Evolutionary conservation across 2,797 vertebrate species (phyloP), one percentile per base, ranked within the genome.

Genomic region (Cuculus canorus): DNA sequence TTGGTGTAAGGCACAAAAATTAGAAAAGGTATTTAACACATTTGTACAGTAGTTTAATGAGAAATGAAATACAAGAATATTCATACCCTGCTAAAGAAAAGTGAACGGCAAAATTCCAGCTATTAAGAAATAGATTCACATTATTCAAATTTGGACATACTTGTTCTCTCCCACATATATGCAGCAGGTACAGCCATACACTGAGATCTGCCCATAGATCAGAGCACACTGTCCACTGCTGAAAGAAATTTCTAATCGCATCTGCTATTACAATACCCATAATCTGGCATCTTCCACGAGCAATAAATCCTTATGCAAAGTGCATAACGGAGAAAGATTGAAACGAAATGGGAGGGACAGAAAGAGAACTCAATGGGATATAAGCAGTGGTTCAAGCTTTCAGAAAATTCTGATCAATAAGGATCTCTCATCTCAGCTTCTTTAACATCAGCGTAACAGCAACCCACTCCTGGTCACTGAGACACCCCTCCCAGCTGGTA

Each of bases 301-400:
- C 71, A 59, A 89, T 73, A 69, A 48, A 82, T 77, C 52, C 60
- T 53, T 24, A 59, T 33, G 30, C n/a, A 93, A 76, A 86, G 5
- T 93, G 52, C 50, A n/a, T 54, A 86, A 76, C 1, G 1, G 22
- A 50, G 32, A 54, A 88, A 80, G 27, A 65, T 1, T 37, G 68
- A 47, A 54, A 41, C 23, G 5, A 76, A 33, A 80, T 11, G 33
- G 80, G 17, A 63, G 35, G 3, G 7, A 66, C 24, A 39, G 10
- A 48, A 73, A 56, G 11, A 70, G 0, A 70, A 85, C 68, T 52
- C 23, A 41, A 35, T 7, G 7, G 24, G 10, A 60, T 9, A 6
- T 4, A 65, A 92, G 25, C 24, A 41, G 8, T 7, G 13, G 25
- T 66, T 79, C 19, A 32, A 82, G 66, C 41, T 61, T 65, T n/a